Evolutionary conservation across 2,113 vertebrate genomes (phyloP).

Genomic region (Caracal caracal): DNA sequence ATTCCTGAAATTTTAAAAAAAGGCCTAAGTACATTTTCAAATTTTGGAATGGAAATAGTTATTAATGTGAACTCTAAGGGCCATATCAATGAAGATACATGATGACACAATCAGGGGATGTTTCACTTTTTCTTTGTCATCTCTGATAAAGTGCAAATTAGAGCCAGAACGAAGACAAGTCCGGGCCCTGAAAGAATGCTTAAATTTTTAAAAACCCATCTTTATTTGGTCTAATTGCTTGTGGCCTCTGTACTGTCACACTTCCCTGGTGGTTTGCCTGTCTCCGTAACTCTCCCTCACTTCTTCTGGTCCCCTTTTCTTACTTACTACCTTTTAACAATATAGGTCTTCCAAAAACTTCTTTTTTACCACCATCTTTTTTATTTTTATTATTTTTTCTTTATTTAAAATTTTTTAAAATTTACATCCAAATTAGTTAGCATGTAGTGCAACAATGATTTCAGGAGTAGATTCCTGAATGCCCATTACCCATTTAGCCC

Average conservation of each 20-base stretch:
- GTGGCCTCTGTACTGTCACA: not conserved
- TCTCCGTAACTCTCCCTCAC: not conserved
- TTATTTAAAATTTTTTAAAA: too few species aligned
- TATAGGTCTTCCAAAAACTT: not conserved
- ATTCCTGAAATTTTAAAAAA: not conserved
- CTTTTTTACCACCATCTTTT: not conserved
- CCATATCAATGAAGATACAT: not conserved
- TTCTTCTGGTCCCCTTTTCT: not conserved
- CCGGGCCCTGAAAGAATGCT: not conserved
- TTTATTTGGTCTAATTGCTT: not conserved
- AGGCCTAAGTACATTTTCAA: not conserved
- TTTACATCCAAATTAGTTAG: too few species aligned
- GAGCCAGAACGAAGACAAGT: not conserved
- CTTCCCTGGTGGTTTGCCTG: not conserved
- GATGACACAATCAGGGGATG: not conserved
- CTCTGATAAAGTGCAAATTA: not conserved
- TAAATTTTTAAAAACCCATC: not conserved
- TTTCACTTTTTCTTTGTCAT: not conserved
- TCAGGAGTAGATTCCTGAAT: too few species aligned
- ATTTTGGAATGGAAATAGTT: not conserved
- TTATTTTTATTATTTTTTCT: not conserved
- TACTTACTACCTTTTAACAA: not conserved
- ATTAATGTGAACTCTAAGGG: not conserved
- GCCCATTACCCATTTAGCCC: too few species aligned
- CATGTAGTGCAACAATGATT: too few species aligned